Evolutionary conservation across 2,113 vertebrate species (phyloP).

Genomic region (Aegithalos caudatus): DNA sequence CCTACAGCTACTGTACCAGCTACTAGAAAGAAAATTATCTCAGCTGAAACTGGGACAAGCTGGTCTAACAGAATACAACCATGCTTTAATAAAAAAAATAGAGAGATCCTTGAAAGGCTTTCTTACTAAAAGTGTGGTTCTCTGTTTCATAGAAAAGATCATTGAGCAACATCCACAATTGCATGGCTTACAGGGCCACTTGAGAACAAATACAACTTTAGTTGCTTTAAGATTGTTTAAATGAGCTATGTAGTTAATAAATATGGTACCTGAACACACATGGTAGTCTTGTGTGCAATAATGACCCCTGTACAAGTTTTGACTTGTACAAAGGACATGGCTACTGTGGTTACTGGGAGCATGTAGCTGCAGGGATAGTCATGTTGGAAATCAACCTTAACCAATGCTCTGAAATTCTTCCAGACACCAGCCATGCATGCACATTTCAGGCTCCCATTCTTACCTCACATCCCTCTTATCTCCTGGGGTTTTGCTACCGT

Average conservation of each 20-base stretch:
- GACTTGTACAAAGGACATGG: not conserved
- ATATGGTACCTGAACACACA: not conserved
- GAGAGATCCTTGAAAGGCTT: not conserved
- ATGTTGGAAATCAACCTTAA: not conserved
- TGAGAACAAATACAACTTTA: not conserved
- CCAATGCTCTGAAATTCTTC: not conserved
- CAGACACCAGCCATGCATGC: rapidly evolving
- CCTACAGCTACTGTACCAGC: not conserved
- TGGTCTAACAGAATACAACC: not conserved
- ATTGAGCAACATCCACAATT: not conserved
- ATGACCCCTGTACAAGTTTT: not conserved
- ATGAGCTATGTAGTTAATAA: not conserved
- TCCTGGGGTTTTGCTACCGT: not conserved
- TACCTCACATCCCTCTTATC: not conserved
- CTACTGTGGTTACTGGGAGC: not conserved
- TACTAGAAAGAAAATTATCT: not conserved
- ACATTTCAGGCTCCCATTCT: not conserved
- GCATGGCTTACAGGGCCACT: not conserved
- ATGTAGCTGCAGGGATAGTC: not conserved
- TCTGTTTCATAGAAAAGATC: not conserved
- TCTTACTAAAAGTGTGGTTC: not conserved
- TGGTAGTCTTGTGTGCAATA: not conserved
- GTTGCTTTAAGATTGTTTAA: not conserved
- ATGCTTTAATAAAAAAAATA: not conserved
- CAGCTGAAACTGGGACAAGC: not conserved